phyloP scores from a whole-genome alignment of 2,113 vertebrate genomes.

The Peromyscus polionotus region DNA sequence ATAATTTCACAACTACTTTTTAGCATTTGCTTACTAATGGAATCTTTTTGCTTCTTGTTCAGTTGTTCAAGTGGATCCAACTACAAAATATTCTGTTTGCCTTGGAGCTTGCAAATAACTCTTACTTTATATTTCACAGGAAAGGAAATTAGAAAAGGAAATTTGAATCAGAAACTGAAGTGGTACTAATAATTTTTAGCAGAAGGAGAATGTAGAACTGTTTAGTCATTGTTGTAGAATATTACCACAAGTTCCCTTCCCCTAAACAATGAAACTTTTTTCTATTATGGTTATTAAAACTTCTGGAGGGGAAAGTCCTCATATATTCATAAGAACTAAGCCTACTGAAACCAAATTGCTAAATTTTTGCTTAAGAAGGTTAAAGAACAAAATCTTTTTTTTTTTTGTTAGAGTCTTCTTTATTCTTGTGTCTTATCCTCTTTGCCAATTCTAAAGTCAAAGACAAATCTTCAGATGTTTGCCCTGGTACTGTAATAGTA shows the following conservation, averaged over 20 bases:
- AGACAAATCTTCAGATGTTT: background rate
- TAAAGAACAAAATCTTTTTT: background rate
- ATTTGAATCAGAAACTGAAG: background rate
- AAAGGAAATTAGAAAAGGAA: background rate
- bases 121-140: background rate
- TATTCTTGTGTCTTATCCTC: background rate
- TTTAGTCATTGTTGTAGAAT: background rate
- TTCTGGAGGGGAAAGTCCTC: background rate
- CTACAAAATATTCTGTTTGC: background rate
- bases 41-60: background rate
- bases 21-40: background rate
- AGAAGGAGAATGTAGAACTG: background rate
- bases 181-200: background rate
- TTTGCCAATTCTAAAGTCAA: background rate
- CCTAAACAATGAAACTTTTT: background rate
- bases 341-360: background rate
- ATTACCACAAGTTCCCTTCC: background rate
- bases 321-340: background rate
- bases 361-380: background rate
- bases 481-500: background rate
- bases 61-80: background rate
- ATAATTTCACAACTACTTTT: background rate
- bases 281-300: background rate
- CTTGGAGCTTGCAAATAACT: background rate
- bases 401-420: background rate